Conservation (phyloP, 2,797 vertebrate species). For the Microctenopoma stevenorrisi region DNA sequence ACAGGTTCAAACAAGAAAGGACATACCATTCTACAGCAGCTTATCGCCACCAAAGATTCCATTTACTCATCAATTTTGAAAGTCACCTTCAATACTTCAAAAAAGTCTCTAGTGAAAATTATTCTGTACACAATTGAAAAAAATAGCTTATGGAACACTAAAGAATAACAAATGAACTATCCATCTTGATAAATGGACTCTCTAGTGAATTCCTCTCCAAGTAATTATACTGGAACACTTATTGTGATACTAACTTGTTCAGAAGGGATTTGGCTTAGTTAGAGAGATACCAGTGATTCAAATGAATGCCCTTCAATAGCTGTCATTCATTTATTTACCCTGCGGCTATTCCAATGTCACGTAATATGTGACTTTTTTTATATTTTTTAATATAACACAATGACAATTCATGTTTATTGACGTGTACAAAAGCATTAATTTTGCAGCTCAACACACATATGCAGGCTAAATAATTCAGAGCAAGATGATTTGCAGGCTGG, state of each 20-base stretch:
- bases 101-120: constrained; percentile 59
- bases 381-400: constrained; percentile 28
- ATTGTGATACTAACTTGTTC: constrained; percentile 58
- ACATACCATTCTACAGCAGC: constrained; percentile 59
- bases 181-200: constrained; percentile 60
- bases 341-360: constrained; percentile 25
- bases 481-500: constrained; percentile 50
- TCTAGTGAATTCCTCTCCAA: constrained; percentile 49
- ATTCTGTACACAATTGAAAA: constrained; percentile 55
- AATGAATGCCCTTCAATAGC: constrained; percentile 15
- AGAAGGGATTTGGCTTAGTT: constrained; percentile 35
- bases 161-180: constrained; percentile 60
- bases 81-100: constrained; percentile 77
- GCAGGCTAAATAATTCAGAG: constrained; percentile 65
- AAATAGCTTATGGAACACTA: constrained; percentile 42
- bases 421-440: constrained; percentile 39
- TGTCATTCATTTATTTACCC: constrained; percentile 18
- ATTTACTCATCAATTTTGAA: constrained; percentile 74
- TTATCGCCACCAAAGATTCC: constrained; percentile 72
- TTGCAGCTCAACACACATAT: constrained; percentile 46
- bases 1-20: constrained; percentile 72
- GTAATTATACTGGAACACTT: constrained; percentile 68
- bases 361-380: constrained; percentile 37
- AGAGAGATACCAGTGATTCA: constrained; percentile 25
- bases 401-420: constrained; percentile 49